Evolutionary conservation across 2,888 invertebrate genomes (phyloP).

Genomic region (Drosophila gaucha): DNA sequence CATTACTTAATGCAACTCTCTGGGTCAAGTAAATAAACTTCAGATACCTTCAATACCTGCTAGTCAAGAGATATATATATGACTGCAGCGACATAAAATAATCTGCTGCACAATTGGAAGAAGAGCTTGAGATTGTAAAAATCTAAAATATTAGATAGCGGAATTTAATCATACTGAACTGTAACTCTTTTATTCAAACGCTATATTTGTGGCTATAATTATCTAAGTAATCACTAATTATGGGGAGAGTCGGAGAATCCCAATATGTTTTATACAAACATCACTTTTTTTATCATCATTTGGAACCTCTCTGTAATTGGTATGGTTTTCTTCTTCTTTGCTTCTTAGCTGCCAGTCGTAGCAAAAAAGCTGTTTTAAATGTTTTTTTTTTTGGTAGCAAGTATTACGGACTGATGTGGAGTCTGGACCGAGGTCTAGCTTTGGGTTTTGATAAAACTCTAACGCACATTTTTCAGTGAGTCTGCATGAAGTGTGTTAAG

Average conservation of each 20-base stretch:
- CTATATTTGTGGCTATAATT: neutral
- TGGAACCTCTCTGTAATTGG: constrained; percentile 22
- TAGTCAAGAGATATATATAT: constrained; percentile 3
- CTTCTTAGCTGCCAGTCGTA: neutral
- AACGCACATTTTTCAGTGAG: constrained; percentile 65
- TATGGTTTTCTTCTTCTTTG: neutral
- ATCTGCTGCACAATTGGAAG: constrained; percentile 1
- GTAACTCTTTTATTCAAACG: neutral
- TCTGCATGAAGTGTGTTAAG: constrained; percentile 60
- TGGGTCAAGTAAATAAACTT: neutral
- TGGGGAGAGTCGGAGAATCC: neutral
- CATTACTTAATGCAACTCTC: neutral
- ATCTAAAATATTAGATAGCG: neutral
- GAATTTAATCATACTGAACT: constrained; percentile 8
- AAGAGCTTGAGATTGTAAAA: neutral
- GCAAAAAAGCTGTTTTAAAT: constrained; percentile 26
- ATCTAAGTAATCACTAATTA: constrained; percentile 10
- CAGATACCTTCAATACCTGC: neutral
- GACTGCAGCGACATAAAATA: constrained; percentile 27
- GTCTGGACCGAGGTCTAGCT: constrained; percentile 33
- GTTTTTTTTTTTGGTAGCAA: constrained; percentile 28
- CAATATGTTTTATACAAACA: constrained; percentile 13
- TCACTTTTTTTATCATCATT: constrained; percentile 48
- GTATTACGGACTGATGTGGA: constrained; percentile 34
- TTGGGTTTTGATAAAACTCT: constrained; percentile 52